These are phyloP conservation scores for Myopa testacea DNA, from an alignment of 2,888 invertebrate genomes.

Conservation along the genomic window DNA sequence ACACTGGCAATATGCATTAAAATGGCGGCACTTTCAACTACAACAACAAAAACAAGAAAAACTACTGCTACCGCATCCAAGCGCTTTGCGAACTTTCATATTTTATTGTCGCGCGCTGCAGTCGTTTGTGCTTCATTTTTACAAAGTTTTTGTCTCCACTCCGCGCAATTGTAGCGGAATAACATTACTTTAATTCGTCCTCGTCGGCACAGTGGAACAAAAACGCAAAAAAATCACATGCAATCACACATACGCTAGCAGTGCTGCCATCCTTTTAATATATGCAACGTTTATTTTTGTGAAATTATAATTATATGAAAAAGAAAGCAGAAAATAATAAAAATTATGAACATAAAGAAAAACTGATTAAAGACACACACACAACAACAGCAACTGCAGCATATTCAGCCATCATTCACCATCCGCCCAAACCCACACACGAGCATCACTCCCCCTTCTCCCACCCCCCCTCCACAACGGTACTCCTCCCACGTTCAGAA, in stretches of 20 bases:
- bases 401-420: not conserved
- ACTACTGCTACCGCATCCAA: not conserved
- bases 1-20: constrained; percentile 13
- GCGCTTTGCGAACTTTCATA: constrained; percentile 25
- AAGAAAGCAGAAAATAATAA: constrained; percentile 7
- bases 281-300: constrained; percentile 22
- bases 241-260: not conserved
- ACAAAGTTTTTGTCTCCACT: constrained; percentile 10
- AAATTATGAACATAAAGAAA: constrained; percentile 5
- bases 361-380: not conserved
- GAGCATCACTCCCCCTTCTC: not conserved
- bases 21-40: constrained; percentile 20
- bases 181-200: constrained; percentile 28
- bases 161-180: constrained; percentile 26
- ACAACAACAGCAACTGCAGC: not conserved
- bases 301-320: constrained; percentile 9
- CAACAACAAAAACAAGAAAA: not conserved
- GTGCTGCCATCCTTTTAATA: not conserved
- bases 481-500: not conserved
- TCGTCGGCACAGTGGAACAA: constrained; percentile 21
- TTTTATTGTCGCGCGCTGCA: constrained; percentile 29
- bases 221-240: not conserved
- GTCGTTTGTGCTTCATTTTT: constrained; percentile 23
- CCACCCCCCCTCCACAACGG: not conserved
- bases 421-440: not conserved